Evolutionary conservation across 2,797 vertebrate species (phyloP).

Genomic region (Peromyscus aztecus): DNA sequence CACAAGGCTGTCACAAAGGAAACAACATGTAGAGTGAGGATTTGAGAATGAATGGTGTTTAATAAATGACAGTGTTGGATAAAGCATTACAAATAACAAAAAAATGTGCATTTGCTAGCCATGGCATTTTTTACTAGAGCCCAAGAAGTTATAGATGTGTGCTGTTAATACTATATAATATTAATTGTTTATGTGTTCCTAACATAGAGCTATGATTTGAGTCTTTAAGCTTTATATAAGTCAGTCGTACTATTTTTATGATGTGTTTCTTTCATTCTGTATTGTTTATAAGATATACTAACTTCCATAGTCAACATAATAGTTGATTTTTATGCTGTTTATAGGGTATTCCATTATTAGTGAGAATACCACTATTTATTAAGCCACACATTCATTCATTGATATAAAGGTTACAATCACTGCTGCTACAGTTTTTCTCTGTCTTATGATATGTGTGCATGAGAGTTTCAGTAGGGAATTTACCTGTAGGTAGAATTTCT

Average conservation of each 20-base stretch:
- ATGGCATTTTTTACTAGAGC: not conserved
- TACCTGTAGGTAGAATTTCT: not conserved
- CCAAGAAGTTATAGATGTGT: not conserved
- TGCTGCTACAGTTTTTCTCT: not conserved
- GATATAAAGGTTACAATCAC: not conserved
- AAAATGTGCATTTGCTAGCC: not conserved
- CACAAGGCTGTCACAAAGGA: not conserved
- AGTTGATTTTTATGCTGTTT: not conserved
- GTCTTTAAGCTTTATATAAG: conserved; percentile 21
- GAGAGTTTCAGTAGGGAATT: not conserved
- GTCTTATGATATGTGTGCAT: not conserved
- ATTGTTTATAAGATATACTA: conserved; percentile 31
- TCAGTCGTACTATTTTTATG: conserved; percentile 13
- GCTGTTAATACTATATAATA: not conserved
- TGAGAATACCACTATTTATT: not conserved
- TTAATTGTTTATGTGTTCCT: not conserved
- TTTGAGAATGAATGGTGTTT: conserved; percentile 44
- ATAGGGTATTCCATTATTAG: conserved; percentile 10
- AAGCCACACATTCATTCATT: not conserved
- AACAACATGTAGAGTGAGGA: not conserved
- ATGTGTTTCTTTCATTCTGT: conserved; percentile 14
- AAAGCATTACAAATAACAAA: not conserved
- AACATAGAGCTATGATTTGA: conserved; percentile 41
- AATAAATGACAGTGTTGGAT: not conserved
- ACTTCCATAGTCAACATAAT: not conserved